Evolutionary conservation across 2,888 invertebrate genomes (phyloP), one percentile per base, ranked within the genome.

Genomic region (Acrobasis repandana): DNA sequence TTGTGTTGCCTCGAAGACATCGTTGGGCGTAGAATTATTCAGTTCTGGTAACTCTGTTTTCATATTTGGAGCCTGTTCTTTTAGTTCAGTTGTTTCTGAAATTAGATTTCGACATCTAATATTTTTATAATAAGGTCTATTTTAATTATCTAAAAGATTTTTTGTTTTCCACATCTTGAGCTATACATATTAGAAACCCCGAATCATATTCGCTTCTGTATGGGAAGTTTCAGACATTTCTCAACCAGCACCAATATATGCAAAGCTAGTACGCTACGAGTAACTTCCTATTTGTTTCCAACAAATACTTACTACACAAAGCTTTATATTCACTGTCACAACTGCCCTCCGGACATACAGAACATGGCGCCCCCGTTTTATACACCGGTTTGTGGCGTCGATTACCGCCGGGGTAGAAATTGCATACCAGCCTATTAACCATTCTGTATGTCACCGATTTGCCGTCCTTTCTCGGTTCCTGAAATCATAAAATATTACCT

Each of bases 351-450:
- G 80, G 78, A 63, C 91, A 92, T 54, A 71, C 75, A 0, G 88
- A 80, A 65, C 90, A 90, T 0, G 87, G 80, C 1, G 68, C 48
- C 1, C 91, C 91, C 47, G 66, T 71, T 9, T 66, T 65, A 65
- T 91, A 92, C 1, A 90, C 85, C 0, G 82, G 57, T 56, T 75
- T 71, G 43, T 82, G 80, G 9, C 72, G 46, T 9, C 64, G 61
- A 65, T 91, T 91, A 5, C 91, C 91, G 36, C 76, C 74, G 0
- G 90, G 88, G 6, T 81, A 77, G 65, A 91, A 92, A 72, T 92
- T 92, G 66, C 91, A 92, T 3, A 92, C 85, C 51, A 92, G 67
- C 69, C 89, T 82, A 62, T 86, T 79, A 20, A 90, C 82, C 11
- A 82, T 85, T 61, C 82, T 79, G 28, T 84, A 80, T 62, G 68